phyloP scores from a whole-genome alignment of 1,140 invertebrate species.

The Delia radicum region DNA sequence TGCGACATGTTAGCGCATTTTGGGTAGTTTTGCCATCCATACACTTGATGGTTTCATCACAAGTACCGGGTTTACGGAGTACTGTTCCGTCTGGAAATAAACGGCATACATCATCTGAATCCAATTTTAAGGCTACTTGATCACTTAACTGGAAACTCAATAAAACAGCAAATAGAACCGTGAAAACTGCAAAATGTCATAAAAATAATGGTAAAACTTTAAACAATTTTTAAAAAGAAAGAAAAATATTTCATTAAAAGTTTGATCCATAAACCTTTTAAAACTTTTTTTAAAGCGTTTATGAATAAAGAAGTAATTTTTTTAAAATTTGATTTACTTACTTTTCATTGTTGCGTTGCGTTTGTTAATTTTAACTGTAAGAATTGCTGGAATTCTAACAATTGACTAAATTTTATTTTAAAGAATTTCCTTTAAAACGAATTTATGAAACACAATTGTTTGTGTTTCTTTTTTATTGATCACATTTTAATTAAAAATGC shows the following conservation, averaged over 20 bases:
- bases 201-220: too few species aligned
- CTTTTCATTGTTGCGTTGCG: background rate
- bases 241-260: too few species aligned
- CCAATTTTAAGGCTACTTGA: background rate
- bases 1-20: background rate
- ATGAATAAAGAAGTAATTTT: too few species aligned
- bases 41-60: conserved; percentile 36
- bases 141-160: background rate
- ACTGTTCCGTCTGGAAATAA: conserved; percentile 34
- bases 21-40: conserved; percentile 19
- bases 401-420: background rate
- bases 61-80: conserved; percentile 39
- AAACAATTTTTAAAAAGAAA: too few species aligned
- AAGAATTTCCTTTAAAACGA: background rate
- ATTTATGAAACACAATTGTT: too few species aligned
- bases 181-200: too few species aligned
- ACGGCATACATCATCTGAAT: conserved; percentile 35
- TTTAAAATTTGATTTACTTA: too few species aligned
- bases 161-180: too few species aligned
- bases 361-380: background rate
- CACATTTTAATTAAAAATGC: background rate
- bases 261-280: too few species aligned
- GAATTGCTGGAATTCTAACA: background rate
- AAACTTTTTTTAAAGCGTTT: background rate
- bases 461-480: background rate